Conservation (phyloP, 2,797 vertebrate species). For the Chloroceryle inda region DNA sequence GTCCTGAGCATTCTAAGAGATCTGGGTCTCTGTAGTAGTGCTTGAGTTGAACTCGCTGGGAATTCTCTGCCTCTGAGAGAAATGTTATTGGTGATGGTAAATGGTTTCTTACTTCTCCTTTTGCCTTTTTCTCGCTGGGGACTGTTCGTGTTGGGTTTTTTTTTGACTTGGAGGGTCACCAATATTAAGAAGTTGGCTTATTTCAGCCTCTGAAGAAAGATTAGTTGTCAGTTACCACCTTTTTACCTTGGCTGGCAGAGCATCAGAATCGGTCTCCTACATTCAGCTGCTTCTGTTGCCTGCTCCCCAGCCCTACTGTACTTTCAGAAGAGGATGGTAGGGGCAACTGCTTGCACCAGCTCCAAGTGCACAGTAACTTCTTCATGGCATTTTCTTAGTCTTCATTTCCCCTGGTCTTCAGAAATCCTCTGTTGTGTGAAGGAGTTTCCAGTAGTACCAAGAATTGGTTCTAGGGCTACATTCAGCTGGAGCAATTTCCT, state of each 20-base stretch:
- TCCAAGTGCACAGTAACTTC: background rate
- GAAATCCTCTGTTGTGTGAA: background rate
- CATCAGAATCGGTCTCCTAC: background rate
- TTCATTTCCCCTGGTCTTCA: background rate
- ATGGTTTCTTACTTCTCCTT: background rate
- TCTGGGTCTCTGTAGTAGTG: background rate
- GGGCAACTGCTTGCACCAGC: no score
- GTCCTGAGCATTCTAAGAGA: background rate
- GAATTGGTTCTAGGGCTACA: background rate
- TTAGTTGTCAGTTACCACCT: background rate
- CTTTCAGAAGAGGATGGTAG: background rate
- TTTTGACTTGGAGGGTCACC: background rate
- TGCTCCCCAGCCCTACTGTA: background rate
- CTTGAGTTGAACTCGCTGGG: background rate
- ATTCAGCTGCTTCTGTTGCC: background rate
- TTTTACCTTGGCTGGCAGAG: background rate
- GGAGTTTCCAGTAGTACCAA: background rate
- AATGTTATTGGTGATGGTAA: background rate
- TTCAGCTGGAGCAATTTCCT: background rate
- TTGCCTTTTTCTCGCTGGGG: background rate
- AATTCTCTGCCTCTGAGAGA: background rate
- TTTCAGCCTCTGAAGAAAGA: background rate
- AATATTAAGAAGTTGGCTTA: background rate
- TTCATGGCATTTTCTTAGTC: background rate
- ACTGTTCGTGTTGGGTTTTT: background rate